Evolutionary conservation across 2,797 vertebrate genomes (phyloP).

Genomic region (Xyrichtys novacula): DNA sequence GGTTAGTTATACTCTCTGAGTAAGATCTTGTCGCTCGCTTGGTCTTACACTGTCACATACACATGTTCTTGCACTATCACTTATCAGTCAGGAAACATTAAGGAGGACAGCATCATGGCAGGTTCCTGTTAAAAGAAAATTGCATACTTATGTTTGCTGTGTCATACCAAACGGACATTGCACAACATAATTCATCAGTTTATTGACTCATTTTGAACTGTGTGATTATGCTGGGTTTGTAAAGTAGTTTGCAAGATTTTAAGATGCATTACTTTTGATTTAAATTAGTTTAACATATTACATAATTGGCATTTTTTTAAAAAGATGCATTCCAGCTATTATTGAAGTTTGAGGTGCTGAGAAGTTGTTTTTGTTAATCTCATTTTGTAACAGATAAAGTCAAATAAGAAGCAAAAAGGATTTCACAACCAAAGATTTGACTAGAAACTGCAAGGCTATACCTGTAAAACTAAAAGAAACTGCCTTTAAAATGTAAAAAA

Average conservation of each 20-base stretch:
- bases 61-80: constrained; percentile 23
- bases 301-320: background rate
- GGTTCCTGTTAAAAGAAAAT: constrained; percentile 67
- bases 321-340: background rate
- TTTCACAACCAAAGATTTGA: constrained; percentile 4
- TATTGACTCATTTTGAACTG: too few relatives aligned
- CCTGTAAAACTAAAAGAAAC: background rate
- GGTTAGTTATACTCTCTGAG: constrained; percentile 4
- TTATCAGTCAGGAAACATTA: constrained; percentile 81
- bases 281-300: background rate
- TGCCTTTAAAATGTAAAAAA: background rate
- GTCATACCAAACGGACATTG: constrained; percentile 11
- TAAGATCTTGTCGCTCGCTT: background rate
- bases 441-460: background rate
- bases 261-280: background rate
- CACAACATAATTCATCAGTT: background rate
- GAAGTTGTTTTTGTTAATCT: background rate
- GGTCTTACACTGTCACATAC: background rate
- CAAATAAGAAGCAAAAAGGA: background rate
- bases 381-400: background rate
- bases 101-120: constrained; percentile 60
- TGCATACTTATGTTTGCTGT: constrained; percentile 21
- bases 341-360: background rate
- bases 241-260: background rate
- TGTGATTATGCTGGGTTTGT: too few relatives aligned